Evolutionary conservation across 2,113 vertebrate genomes (phyloP).

Genomic region (Zapus hudsonius): DNA sequence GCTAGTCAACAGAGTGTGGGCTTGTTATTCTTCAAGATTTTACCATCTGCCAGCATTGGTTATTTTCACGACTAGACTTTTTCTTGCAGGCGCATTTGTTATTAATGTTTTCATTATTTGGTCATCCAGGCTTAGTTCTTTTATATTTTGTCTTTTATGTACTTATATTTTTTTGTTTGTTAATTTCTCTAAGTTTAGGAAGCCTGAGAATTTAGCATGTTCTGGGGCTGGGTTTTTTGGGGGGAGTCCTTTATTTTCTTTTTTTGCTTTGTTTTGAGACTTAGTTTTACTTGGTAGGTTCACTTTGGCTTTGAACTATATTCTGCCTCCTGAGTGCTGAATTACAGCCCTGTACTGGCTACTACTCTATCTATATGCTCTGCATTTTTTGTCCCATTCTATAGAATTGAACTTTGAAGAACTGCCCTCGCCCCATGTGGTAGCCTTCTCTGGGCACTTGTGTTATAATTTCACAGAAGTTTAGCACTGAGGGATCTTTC

Average conservation of each 20-base stretch:
- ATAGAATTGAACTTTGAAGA: not conserved
- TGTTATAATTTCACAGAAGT: not conserved
- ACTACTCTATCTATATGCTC: not conserved
- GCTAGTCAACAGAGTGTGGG: not conserved
- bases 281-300: not conserved
- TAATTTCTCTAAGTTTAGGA: not conserved
- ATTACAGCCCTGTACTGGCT: not conserved
- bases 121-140: not conserved
- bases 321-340: not conserved
- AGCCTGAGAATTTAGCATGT: not conserved
- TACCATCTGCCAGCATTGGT: not conserved
- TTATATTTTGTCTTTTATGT: not conserved
- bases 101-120: not conserved
- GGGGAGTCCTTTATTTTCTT: too few relatives aligned
- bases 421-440: not conserved
- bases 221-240: too few relatives aligned
- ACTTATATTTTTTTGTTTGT: not conserved
- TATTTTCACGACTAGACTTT: not conserved
- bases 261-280: not conserved
- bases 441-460: not conserved
- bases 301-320: not conserved
- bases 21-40: constrained; percentile 38
- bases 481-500: not conserved
- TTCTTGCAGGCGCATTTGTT: not conserved
- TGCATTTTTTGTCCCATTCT: not conserved